phyloP scores from a whole-genome alignment of 2,888 invertebrate species.

The Hyposoter dolosus region DNA sequence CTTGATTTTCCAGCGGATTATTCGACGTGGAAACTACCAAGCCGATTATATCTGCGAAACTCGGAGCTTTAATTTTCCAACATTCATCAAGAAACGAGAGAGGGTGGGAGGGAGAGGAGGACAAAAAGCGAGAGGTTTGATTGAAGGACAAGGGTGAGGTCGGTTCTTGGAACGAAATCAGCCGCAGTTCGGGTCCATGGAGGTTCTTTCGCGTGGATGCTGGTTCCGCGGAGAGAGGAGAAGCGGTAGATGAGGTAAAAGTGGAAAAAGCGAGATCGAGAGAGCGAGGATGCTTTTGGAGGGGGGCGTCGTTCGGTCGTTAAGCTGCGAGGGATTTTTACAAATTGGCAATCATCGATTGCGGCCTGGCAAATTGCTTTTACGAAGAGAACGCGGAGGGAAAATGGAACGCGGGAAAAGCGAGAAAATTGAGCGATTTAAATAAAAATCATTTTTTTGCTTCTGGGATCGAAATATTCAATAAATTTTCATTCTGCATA shows the following conservation, averaged over 20 bases:
- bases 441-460: not conserved
- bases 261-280: slow-evolving; percentile 24
- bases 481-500: not conserved
- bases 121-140: slow-evolving; percentile 37
- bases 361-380: slow-evolving; percentile 78
- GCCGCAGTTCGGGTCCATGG: slow-evolving; percentile 41
- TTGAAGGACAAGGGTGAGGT: slow-evolving; percentile 43
- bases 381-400: slow-evolving; percentile 62
- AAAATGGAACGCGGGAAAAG: not conserved
- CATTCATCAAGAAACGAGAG: slow-evolving; percentile 21
- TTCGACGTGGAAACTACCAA: slow-evolving; percentile 65
- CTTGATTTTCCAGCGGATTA: slow-evolving; percentile 60
- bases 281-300: slow-evolving; percentile 49
- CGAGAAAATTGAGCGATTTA: not conserved
- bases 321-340: slow-evolving; percentile 79
- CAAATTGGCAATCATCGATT: slow-evolving; percentile 81
- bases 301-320: slow-evolving; percentile 65
- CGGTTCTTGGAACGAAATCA: slow-evolving; percentile 58
- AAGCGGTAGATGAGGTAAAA: slow-evolving; percentile 17
- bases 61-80: slow-evolving; percentile 61
- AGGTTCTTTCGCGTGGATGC: slow-evolving; percentile 22
- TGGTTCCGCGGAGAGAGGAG: slow-evolving; percentile 28
- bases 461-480: not conserved
- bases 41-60: slow-evolving; percentile 67
- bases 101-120: slow-evolving; percentile 12